Percentiles rank a stretch among this genome's conserved stretches.
Conservation (phyloP, 2,113 vertebrate species). For the Spea multiplicata region DNA sequence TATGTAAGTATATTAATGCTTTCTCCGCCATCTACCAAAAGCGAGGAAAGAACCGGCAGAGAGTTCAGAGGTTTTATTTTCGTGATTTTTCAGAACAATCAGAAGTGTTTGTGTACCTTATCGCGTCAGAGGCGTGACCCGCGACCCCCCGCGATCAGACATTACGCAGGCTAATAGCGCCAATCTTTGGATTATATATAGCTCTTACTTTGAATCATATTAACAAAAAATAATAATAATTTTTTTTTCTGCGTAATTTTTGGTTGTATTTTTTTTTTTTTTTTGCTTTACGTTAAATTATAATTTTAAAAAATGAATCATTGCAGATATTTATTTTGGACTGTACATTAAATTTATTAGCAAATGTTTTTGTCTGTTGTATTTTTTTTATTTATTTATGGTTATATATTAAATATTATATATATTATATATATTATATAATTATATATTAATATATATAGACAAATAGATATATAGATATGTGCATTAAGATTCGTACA, state of each 20-base stretch:
- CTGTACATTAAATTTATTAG: slow-evolving; percentile 41
- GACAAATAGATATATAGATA: too few species aligned
- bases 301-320: neutral
- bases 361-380: neutral
- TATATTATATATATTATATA: too few species aligned
- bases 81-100: slow-evolving; percentile 7
- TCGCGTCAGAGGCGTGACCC: neutral
- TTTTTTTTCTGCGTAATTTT: slow-evolving; percentile 16
- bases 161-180: slow-evolving; percentile 21
- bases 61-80: neutral
- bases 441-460: too few species aligned
- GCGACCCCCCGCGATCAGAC: neutral
- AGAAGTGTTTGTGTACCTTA: slow-evolving; percentile 27
- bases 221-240: neutral
- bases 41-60: neutral
- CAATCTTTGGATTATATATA: slow-evolving; percentile 5
- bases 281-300: slow-evolving; percentile 12
- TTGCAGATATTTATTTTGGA: slow-evolving; percentile 12
- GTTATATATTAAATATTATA: neutral
- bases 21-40: neutral
- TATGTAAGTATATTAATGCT: slow-evolving; percentile 24
- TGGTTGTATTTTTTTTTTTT: neutral
- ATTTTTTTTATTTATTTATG: neutral
- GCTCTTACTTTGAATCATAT: neutral
- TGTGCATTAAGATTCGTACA: too few species aligned